These are phyloP conservation scores for Muntiacus reevesi DNA, from an alignment of 2,113 vertebrate genomes.

Conservation along the genomic window DNA sequence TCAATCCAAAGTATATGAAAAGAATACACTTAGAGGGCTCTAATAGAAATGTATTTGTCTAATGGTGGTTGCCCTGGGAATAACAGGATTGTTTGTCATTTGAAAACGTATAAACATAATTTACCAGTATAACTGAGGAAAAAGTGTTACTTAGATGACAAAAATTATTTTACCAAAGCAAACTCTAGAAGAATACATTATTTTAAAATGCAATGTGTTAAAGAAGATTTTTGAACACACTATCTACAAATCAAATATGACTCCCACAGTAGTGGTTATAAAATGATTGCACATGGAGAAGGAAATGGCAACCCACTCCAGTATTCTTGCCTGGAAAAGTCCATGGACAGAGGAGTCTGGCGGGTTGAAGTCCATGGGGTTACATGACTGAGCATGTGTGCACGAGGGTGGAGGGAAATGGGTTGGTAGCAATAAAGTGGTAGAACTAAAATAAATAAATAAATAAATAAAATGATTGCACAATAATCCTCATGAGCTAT, in stretches of 20 bases:
- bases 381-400: no score
- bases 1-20: background rate
- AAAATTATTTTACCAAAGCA: background rate
- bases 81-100: background rate
- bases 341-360: no score
- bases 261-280: background rate
- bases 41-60: background rate
- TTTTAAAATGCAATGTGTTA: conserved; percentile 4
- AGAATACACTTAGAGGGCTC: background rate
- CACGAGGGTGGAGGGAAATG: no score
- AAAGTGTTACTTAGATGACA: background rate
- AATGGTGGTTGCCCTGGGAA: background rate
- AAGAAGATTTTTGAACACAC: background rate
- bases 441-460: no score
- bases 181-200: background rate
- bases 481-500: background rate
- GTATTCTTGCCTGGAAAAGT: no score
- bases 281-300: background rate
- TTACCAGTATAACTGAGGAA: background rate
- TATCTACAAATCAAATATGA: background rate
- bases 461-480: background rate
- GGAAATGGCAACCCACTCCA: no score
- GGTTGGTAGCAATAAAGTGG: no score
- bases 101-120: background rate
- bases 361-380: no score